Evolutionary conservation across 2,113 vertebrate species (phyloP).

Genomic region (Eudyptes chrysolophus): DNA sequence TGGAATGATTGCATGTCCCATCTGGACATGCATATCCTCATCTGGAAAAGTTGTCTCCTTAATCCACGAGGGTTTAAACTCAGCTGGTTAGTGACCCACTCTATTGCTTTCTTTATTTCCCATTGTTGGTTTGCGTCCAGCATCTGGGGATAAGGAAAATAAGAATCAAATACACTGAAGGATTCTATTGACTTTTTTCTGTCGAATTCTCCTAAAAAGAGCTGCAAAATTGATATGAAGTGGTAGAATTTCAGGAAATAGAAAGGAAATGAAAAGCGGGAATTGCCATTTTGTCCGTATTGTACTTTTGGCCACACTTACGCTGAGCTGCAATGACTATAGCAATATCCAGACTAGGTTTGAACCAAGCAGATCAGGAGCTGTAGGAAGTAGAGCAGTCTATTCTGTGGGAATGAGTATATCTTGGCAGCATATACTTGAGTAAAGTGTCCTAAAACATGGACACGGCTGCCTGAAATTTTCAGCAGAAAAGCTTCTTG

Average conservation of each 20-base stretch:
- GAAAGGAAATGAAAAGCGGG: neutral
- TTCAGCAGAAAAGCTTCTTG: neutral
- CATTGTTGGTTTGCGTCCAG: constrained; percentile 84
- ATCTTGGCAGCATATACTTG: neutral
- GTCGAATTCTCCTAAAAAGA: neutral
- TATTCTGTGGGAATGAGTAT: neutral
- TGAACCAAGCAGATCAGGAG: neutral
- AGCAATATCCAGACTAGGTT: neutral
- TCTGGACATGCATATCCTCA: constrained; percentile 66
- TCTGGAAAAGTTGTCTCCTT: constrained; percentile 84
- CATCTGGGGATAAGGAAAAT: constrained; percentile 72
- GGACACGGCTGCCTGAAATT: neutral
- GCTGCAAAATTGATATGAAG: neutral
- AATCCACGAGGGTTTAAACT: constrained; percentile 82
- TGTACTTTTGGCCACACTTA: neutral
- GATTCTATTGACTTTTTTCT: neutral
- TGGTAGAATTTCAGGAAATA: neutral
- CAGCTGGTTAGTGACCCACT: constrained; percentile 77
- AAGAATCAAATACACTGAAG: neutral
- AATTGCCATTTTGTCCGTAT: neutral
- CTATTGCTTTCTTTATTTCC: constrained; percentile 79
- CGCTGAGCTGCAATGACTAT: neutral
- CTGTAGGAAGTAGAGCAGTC: neutral
- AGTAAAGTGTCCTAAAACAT: neutral
- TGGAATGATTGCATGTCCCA: constrained; percentile 79